Base-by-base conservation (phyloP, 2,113 vertebrate genomes). In the Pitta sordida region DNA sequence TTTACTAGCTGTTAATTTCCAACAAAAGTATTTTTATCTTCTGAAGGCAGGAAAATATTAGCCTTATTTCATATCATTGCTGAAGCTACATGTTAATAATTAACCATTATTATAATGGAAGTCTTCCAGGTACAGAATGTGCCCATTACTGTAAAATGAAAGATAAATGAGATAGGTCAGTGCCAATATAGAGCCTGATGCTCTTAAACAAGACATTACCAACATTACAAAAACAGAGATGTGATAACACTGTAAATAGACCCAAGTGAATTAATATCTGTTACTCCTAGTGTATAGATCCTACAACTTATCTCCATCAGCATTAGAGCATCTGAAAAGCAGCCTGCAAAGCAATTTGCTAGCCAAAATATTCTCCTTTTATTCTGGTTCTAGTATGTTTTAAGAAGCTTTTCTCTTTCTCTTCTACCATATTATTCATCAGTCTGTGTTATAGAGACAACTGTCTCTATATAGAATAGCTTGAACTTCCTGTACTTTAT, bases 81-180 rank as follows among this genome's bases (percentile, higher is more conserved):
- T 95, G 93, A 90, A 88, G 43, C 48, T 93, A 59, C 71, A 7
- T 49, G 62, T 91, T 86, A 90, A 74, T 83, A 88, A 91, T 90
- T 90, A 86, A 55, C 60, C 17, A 56, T 90, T 94, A 69, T 67
- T 81, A 80, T 63, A 96, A 90, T 83, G 27, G 86, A 90, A 83
- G 48, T 59, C 70, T 91, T 79, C 51, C 56, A 91, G 73, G 85
- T 86, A 83, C 83, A 81, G 68, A 86, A 81, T 4, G 9, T 93
- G 26, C 68, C n/a, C 13, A 51, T 93, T 90, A 95, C 27, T 67
- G 83, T 91, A 81, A 93, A 93, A 74, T 43, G 23, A 46, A 80
- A 90, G 75, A 70, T 20, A 65, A 94, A 80, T 67, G 46, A 88
- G 67, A n/a, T 58, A 91, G 41, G 46, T 88, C 67, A 73, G 56